Percentiles rank a stretch among this genome's conserved stretches.
phyloP scores from a whole-genome alignment of 2,113 vertebrate genomes.

The Heteronetta atricapilla region DNA sequence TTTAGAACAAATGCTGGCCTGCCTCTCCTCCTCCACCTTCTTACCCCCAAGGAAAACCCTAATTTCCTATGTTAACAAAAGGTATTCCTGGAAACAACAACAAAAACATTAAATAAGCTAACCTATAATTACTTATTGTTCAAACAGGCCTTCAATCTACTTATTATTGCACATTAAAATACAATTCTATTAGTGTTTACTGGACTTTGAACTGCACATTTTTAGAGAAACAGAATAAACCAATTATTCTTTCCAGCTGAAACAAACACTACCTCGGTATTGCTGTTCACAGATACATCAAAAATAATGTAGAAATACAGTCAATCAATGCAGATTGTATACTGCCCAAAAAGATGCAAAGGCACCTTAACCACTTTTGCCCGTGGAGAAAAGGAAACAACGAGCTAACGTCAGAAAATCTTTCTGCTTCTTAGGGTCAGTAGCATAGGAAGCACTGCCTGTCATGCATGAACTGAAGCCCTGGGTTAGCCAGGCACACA shows the following conservation, averaged over 20 bases:
- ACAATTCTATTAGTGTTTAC: neutral
- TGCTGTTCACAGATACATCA: neutral
- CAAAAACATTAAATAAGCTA: neutral
- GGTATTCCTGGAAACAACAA: slow-evolving; percentile 13
- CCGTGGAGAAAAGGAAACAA: neutral
- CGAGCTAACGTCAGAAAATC: neutral
- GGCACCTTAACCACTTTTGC: neutral
- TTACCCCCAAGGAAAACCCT: neutral
- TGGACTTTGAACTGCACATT: neutral
- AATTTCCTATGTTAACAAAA: slow-evolving; percentile 17
- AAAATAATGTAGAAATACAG: neutral
- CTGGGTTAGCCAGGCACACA: neutral
- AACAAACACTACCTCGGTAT: neutral
- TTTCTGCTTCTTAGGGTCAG: slow-evolving; percentile 31
- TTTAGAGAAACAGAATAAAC: neutral
- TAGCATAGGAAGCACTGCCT: neutral
- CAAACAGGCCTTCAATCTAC: neutral
- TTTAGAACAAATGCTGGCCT: neutral
- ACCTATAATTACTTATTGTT: neutral
- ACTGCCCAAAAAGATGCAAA: neutral
- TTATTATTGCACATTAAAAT: slow-evolving; percentile 46
- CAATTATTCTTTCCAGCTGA: slow-evolving; percentile 40
- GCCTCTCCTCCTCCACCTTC: neutral
- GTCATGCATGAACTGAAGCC: neutral
- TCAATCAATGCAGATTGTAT: neutral